Conservation (phyloP, 1,140 invertebrate genomes). For the Bathynomus jamesi region DNA sequence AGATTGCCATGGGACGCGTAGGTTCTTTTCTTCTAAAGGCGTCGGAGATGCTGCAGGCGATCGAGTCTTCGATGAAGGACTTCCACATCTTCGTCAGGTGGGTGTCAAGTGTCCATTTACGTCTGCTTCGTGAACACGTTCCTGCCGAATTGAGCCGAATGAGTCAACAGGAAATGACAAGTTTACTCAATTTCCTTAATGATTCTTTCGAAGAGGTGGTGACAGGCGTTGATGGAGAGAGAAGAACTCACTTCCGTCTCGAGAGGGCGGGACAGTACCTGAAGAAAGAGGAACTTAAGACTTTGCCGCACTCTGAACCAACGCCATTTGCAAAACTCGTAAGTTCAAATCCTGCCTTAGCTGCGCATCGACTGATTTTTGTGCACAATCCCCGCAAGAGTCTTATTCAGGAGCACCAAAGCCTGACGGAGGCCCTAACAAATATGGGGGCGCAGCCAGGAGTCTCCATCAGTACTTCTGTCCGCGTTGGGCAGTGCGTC, state of each 20-base stretch:
- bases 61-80: constrained; percentile 83
- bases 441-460: constrained; percentile 63
- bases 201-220: constrained; percentile 45
- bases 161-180: constrained; percentile 77
- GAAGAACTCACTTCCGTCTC: constrained; percentile 53
- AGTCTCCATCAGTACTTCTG: constrained; percentile 54
- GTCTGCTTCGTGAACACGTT: constrained; percentile 71
- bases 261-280: constrained; percentile 88
- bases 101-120: constrained; percentile 74
- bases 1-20: constrained; percentile 60
- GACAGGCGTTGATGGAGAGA: constrained; percentile 43
- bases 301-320: constrained; percentile 52
- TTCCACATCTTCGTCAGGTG: constrained; percentile 85
- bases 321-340: constrained; percentile 72
- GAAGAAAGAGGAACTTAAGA: constrained; percentile 56
- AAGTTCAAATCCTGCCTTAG: constrained; percentile 60
- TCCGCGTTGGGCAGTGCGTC: constrained; percentile 40
- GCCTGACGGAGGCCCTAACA: constrained; percentile 58
- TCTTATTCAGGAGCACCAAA: constrained; percentile 69
- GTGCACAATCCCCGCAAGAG: constrained; percentile 66
- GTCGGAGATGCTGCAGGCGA: constrained; percentile 82
- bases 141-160: constrained; percentile 71
- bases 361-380: constrained; percentile 61
- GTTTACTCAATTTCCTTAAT: constrained; percentile 81
- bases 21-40: constrained; percentile 71